Evolutionary conservation across 2,888 invertebrate genomes (phyloP).

Genomic region (Chrysolina oricalcia): DNA sequence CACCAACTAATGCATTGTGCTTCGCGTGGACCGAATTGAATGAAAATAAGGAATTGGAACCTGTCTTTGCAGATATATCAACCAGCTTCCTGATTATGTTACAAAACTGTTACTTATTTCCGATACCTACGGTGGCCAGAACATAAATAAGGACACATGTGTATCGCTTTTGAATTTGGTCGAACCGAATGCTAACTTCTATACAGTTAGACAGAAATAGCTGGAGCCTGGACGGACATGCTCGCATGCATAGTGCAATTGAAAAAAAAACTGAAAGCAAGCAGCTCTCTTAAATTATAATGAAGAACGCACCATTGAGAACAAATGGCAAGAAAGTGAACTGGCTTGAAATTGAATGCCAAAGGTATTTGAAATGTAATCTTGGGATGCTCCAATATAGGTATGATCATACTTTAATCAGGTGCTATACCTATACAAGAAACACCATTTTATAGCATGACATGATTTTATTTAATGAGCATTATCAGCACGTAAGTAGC

Average conservation of each 20-base stretch:
- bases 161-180: conserved; percentile 7
- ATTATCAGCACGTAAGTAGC: no score
- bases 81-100: conserved; percentile 5
- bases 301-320: conserved; percentile 12
- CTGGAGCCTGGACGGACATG: conserved; percentile 46
- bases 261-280: conserved; percentile 37
- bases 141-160: background rate
- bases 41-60: background rate
- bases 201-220: conserved; percentile 37
- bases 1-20: background rate
- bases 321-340: conserved; percentile 44
- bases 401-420: conserved; percentile 39
- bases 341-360: conserved; percentile 50
- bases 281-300: background rate
- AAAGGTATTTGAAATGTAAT: conserved; percentile 46
- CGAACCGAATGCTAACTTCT: background rate
- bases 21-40: background rate
- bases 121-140: conserved; percentile 6
- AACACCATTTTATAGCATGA: no score
- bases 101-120: conserved; percentile 2
- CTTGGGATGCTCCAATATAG: conserved; percentile 43
- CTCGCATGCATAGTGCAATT: conserved; percentile 47
- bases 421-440: no score
- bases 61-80: background rate
- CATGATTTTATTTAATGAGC: no score